Evolutionary conservation across 2,888 invertebrate genomes (phyloP).

Genomic region (Pristionchus entomophagus): DNA sequence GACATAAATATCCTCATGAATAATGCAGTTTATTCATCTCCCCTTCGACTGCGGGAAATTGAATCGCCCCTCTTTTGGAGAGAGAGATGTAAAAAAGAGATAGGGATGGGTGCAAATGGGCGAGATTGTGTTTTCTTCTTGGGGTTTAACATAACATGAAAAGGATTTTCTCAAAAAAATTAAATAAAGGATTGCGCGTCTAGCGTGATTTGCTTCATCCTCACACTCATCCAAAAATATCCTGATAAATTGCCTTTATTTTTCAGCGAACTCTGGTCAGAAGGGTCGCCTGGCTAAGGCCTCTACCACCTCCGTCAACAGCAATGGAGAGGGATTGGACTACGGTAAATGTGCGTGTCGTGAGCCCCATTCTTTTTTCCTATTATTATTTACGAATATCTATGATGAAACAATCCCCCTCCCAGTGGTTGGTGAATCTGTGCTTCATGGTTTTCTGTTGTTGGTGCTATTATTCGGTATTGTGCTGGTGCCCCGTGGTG

Average conservation of each 20-base stretch:
- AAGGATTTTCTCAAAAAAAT: too few relatives aligned
- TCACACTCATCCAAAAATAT: too few relatives aligned
- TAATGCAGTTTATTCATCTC: not conserved
- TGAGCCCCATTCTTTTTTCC: conserved; percentile 22
- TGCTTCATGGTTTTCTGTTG: not conserved
- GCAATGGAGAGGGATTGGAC: conserved; percentile 71
- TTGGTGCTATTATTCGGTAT: not conserved
- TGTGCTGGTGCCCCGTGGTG: not conserved
- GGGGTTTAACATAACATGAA: too few relatives aligned
- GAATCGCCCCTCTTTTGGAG: not conserved
- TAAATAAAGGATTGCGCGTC: too few relatives aligned
- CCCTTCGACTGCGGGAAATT: not conserved
- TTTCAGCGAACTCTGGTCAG: conserved; percentile 27
- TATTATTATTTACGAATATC: not conserved
- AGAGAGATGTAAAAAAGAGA: not conserved
- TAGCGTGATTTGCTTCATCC: too few relatives aligned
- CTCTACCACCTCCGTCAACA: conserved; percentile 65
- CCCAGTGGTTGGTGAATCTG: conserved; percentile 15
- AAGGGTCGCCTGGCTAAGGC: conserved; percentile 47
- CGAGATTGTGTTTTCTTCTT: not conserved
- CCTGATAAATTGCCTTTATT: not conserved
- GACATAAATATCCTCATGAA: not conserved
- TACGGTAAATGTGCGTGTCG: conserved; percentile 57
- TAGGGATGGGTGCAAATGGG: not conserved
- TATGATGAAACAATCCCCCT: not conserved